Evolutionary conservation across 2,888 invertebrate genomes (phyloP).

Genomic region (Molorchus minor): DNA sequence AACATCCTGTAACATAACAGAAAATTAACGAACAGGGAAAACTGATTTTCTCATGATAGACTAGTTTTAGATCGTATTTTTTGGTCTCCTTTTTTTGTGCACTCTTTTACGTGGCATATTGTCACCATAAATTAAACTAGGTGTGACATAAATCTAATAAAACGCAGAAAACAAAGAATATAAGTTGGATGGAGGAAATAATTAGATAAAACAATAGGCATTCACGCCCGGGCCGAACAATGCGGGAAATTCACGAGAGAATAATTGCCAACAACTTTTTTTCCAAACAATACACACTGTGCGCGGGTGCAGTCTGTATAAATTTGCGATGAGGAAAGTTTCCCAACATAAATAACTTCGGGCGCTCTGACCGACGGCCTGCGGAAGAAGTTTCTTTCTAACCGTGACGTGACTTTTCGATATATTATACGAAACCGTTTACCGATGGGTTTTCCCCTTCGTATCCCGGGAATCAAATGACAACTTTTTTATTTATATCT

Average conservation of each 20-base stretch:
- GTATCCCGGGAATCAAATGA: no score
- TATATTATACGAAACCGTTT: no score
- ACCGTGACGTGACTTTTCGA: slow-evolving; percentile 13
- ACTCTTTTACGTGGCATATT: neutral
- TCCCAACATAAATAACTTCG: slow-evolving; percentile 17
- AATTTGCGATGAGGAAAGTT: slow-evolving; percentile 6
- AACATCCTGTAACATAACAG: no score
- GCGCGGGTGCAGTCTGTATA: slow-evolving; percentile 5
- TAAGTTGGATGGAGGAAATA: neutral
- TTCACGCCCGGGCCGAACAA: neutral
- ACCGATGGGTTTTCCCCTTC: no score
- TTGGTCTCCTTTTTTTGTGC: neutral
- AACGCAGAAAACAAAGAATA: neutral
- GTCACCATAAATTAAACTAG: neutral
- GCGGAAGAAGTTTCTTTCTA: neutral
- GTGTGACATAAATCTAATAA: neutral
- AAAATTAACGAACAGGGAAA: no score
- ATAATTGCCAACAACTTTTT: slow-evolving; percentile 15
- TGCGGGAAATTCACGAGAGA: neutral
- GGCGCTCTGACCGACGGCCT: slow-evolving; percentile 3
- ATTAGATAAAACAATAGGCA: slow-evolving; percentile 1
- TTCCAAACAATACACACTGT: slow-evolving; percentile 4
- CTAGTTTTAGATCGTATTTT: no score
- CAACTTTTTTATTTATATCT: no score
- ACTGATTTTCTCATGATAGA: no score